phyloP scores from a whole-genome alignment of 2,888 invertebrate species.

The Parnassius apollo region DNA sequence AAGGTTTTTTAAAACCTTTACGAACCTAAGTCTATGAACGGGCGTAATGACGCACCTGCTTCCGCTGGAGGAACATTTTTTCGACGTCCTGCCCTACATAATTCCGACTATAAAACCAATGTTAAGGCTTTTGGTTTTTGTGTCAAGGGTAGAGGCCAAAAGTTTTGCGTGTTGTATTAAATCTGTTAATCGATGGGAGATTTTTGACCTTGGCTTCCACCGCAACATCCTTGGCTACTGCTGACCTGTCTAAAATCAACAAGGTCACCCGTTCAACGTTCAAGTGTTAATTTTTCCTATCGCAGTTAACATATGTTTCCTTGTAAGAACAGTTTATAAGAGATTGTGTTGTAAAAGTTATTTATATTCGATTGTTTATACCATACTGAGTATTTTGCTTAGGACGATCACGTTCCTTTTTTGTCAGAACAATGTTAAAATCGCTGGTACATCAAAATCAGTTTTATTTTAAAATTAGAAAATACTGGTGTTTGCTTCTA shows the following conservation, averaged over 20 bases:
- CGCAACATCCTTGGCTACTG: slow-evolving; percentile 61
- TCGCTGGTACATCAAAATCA: too few species aligned
- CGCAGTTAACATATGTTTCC: not conserved
- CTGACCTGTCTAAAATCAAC: slow-evolving; percentile 60
- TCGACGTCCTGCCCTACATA: slow-evolving; percentile 60
- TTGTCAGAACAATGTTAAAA: too few species aligned
- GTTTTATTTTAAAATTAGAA: too few species aligned
- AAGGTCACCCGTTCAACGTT: slow-evolving; percentile 39
- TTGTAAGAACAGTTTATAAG: not conserved
- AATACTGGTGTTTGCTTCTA: too few species aligned
- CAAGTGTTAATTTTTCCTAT: slow-evolving; percentile 14
- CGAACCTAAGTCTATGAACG: slow-evolving; percentile 36
- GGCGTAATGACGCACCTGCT: slow-evolving; percentile 38
- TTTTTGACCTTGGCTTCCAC: slow-evolving; percentile 71
- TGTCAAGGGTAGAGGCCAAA: slow-evolving; percentile 71
- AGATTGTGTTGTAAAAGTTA: not conserved
- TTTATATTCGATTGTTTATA: too few species aligned
- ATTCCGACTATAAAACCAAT: slow-evolving; percentile 51
- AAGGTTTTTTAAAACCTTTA: slow-evolving; percentile 21
- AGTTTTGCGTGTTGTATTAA: slow-evolving; percentile 69
- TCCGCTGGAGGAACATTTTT: slow-evolving; percentile 53
- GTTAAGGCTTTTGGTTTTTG: slow-evolving; percentile 54
- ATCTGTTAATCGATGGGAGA: slow-evolving; percentile 70
- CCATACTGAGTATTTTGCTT: too few species aligned
- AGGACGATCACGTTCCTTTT: too few species aligned